Percentiles rank a stretch among this genome's conserved stretches.
Evolutionary conservation across 2,113 vertebrate species (phyloP).

Genomic region (Microtus montanus): DNA sequence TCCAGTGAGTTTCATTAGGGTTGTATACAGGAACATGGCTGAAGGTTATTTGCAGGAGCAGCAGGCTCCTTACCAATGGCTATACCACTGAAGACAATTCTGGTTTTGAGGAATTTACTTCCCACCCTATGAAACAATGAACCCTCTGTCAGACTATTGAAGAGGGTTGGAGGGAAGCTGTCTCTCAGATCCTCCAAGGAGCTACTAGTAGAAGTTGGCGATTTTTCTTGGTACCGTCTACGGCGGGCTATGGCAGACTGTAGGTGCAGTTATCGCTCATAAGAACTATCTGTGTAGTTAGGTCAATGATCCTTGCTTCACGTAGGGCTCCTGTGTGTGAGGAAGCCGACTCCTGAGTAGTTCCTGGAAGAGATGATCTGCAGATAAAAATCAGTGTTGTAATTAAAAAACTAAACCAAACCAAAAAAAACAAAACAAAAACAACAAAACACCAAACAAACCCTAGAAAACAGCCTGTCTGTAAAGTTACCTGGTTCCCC

Average conservation of each 20-base stretch:
- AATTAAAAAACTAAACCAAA: background rate
- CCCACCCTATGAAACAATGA: background rate
- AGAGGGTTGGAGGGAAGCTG: background rate
- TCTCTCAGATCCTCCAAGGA: background rate
- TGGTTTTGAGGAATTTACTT: background rate
- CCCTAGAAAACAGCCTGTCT: background rate
- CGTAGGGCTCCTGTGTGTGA: background rate
- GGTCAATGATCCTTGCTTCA: background rate
- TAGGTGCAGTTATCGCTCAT: background rate
- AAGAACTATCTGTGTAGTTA: background rate
- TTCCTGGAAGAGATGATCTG: constrained; percentile 60
- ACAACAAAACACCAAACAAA: background rate
- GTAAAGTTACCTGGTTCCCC: background rate
- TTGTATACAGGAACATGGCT: background rate
- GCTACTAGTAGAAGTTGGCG: background rate
- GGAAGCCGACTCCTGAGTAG: constrained; percentile 1
- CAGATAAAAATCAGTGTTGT: constrained; percentile 53
- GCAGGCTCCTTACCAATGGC: background rate
- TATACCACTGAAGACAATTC: background rate
- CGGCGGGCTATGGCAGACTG: background rate
- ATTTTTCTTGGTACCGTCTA: background rate
- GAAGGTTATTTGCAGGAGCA: background rate
- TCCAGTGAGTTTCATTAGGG: background rate
- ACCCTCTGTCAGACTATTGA: background rate
- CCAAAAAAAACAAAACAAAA: background rate